These are phyloP conservation scores for Dolichallabes microphthalmus DNA, from an alignment of 2,113 vertebrate species.

Conservation along the genomic window DNA sequence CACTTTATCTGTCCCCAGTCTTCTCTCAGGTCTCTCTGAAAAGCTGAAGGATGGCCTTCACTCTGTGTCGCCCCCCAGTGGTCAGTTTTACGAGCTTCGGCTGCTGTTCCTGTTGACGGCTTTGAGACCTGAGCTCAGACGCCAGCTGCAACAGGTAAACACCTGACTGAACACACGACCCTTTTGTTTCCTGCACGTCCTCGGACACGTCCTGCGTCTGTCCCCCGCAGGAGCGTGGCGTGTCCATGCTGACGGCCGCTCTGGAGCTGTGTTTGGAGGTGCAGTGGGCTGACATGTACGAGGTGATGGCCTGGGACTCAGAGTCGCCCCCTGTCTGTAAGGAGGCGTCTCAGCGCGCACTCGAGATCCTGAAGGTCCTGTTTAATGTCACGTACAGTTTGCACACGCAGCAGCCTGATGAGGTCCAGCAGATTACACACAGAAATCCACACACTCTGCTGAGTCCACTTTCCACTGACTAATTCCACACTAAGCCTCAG, in stretches of 20 bases:
- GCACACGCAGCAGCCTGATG: slow-evolving; percentile 57
- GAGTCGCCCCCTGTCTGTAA: slow-evolving; percentile 48
- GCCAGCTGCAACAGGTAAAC: slow-evolving; percentile 67
- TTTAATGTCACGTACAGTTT: slow-evolving; percentile 64
- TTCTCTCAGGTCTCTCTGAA: slow-evolving; percentile 67
- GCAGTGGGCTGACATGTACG: slow-evolving; percentile 55
- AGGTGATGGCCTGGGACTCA: slow-evolving; percentile 49
- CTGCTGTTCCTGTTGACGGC: slow-evolving; percentile 77
- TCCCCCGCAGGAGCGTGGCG: slow-evolving; percentile 54
- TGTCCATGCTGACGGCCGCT: slow-evolving; percentile 56
- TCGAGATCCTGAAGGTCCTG: slow-evolving; percentile 65
- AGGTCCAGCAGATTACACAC: slow-evolving; percentile 47
- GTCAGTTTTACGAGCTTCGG: slow-evolving; percentile 76
- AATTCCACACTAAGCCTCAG: slow-evolving; percentile 17
- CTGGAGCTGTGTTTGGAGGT: slow-evolving; percentile 59
- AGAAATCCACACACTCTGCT: slow-evolving; percentile 4
- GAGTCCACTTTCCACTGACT: slow-evolving; percentile 9
- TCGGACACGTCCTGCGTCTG: not conserved
- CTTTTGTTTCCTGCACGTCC: not conserved
- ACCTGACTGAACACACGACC: not conserved
- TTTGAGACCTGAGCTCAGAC: slow-evolving; percentile 70
- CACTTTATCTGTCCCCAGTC: slow-evolving; percentile 50
- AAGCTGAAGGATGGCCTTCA: slow-evolving; percentile 57
- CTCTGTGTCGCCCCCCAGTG: slow-evolving; percentile 58
- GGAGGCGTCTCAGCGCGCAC: slow-evolving; percentile 57